Base-by-base conservation (phyloP, 2,797 vertebrate species). In the Craterocephalus amniculus region DNA sequence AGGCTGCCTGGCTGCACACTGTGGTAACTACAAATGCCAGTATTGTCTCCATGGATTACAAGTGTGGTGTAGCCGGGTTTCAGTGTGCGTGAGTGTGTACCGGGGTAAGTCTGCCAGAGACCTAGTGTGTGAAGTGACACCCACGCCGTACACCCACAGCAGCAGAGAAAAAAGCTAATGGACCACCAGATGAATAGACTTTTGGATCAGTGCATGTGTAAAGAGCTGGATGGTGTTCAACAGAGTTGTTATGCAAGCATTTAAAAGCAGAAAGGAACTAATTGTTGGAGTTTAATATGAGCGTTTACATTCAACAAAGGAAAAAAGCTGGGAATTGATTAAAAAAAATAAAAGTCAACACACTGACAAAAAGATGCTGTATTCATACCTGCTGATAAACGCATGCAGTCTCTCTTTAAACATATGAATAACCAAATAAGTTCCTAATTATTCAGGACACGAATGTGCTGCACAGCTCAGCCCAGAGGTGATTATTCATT, bases 61-160 rank as follows among this genome's bases (percentile, higher is more conserved):
- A 83, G 71, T 71, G 74, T 70, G 57, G 70, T 73, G 49, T 74
- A 66, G 54, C 35, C 70, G 43, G 58, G 56, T 52, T 34, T 52
- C 31, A 64, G 52, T 35, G 34, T 67, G 72, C 62, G 29, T 69
- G 45, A 60, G 65, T 31, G 49, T 56, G 43, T 36, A 55, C 26
- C 35, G 38, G 34, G 43, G 20, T 76, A 57, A 35, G 70, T 68
- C 56, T 87, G 80, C 58, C 72, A 74, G 63, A 70, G 68, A 68
- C 35, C 51, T 1, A 60, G 80, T 74, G 78, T 81, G 76, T 80
- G 63, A 84, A 88, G 84, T 74, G 81, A 79, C 81, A 77, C 80
- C 81, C 77, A 87, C 82, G 58, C 79, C 52, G 2, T 35, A 72
- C 87, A 67, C 85, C 83, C 88, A 87, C 87, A 58, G 62, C 4